Evolutionary conservation across 2,113 vertebrate genomes (phyloP).

Genomic region (Clarias magur): DNA sequence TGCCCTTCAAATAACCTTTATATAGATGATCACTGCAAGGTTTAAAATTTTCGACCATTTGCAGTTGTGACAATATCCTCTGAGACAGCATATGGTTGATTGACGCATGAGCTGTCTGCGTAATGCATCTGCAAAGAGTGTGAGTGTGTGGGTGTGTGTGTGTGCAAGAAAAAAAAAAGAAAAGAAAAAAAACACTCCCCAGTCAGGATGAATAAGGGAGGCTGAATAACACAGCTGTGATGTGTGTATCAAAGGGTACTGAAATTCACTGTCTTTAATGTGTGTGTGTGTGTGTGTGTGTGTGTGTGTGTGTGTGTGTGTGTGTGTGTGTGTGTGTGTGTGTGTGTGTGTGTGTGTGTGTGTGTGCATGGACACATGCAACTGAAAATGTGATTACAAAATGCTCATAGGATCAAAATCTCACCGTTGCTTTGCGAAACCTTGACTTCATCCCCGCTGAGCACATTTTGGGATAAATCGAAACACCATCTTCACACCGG

Average conservation of each 20-base stretch:
- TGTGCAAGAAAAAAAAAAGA: not conserved
- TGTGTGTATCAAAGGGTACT: slow-evolving; percentile 39
- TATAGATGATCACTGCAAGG: not conserved
- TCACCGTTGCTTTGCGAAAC: not conserved
- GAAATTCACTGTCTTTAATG: slow-evolving; percentile 33
- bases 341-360: slow-evolving; percentile 6
- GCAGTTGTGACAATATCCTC: slow-evolving; percentile 7
- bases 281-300: slow-evolving; percentile 8
- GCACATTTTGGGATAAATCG: not conserved
- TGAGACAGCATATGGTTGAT: slow-evolving; percentile 22
- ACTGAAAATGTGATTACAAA: slow-evolving; percentile 3
- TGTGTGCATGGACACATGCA: not conserved
- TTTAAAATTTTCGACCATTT: slow-evolving; percentile 11
- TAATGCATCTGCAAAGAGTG: not conserved
- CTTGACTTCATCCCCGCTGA: not conserved
- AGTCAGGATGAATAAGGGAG: slow-evolving; percentile 43
- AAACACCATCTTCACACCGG: not conserved
- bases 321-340: slow-evolving; percentile 2
- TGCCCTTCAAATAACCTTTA: not conserved
- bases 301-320: slow-evolving; percentile 8
- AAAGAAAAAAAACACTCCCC: not conserved
- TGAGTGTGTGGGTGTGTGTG: slow-evolving; percentile 3
- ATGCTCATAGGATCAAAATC: too few relatives aligned
- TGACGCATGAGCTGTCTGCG: slow-evolving; percentile 13
- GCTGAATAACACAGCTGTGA: slow-evolving; percentile 45